These are phyloP conservation scores for Catostylus mosaicus DNA, from an alignment of 30 jellyfish, hydroid and myxozoan genomes.

Conservation along the genomic window DNA sequence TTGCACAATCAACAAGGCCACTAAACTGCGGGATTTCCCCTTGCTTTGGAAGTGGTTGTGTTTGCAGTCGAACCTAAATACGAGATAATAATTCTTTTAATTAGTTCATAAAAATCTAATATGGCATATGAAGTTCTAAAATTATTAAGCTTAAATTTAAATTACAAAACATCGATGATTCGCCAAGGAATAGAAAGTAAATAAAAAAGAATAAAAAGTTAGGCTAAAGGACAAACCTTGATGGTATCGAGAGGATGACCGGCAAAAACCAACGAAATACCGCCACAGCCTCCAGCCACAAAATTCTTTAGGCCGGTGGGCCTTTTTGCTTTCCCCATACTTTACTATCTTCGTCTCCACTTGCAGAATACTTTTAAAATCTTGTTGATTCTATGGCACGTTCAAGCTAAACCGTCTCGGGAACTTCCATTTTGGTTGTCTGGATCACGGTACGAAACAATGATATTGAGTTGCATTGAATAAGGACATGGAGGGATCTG, in stretches of 20 bases:
- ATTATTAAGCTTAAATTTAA: no score
- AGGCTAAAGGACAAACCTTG: conserved; percentile 65
- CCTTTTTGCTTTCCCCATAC: neutral
- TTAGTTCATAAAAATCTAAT: neutral
- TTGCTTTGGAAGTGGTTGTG: conserved; percentile 48
- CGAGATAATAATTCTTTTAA: neutral
- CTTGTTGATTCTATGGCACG: no score
- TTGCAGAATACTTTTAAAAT: neutral
- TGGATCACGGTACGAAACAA: no score
- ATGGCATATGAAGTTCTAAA: neutral
- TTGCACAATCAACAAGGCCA: conserved; percentile 69
- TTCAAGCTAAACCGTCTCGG: no score
- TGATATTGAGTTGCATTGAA: no score
- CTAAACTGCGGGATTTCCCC: conserved; percentile 56
- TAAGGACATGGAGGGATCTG: no score
- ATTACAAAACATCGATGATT: no score
- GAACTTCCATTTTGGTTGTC: no score
- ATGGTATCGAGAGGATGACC: conserved; percentile 89
- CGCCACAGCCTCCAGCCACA: conserved; percentile 82
- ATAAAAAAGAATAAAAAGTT: no score
- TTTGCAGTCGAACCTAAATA: conserved; percentile 57
- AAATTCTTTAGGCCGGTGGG: conserved; percentile 45
- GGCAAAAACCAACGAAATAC: conserved; percentile 67
- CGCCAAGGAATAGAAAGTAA: no score
- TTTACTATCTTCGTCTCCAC: neutral